Percentiles rank a stretch among this genome's conserved stretches.
Evolutionary conservation across 2,888 invertebrate species (phyloP).

Genomic region (Petrophora chlorosata): DNA sequence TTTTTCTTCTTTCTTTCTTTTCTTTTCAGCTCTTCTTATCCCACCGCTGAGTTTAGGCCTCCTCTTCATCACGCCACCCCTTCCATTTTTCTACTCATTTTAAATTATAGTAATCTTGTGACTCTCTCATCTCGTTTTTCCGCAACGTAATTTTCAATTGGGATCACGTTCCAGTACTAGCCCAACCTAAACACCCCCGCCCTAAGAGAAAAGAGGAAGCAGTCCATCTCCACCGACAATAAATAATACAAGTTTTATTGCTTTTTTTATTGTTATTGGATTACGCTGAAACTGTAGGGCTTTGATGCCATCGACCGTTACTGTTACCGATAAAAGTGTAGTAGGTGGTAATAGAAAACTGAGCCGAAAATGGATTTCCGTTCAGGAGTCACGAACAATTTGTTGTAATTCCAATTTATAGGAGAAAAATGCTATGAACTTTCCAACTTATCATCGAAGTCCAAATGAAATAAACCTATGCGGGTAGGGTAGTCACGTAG

Average conservation of each 20-base stretch:
- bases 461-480: too few relatives aligned
- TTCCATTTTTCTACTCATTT: too few relatives aligned
- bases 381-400: constrained; percentile 27
- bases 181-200: background rate
- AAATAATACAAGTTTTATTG: constrained; percentile 75
- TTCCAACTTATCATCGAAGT: too few relatives aligned
- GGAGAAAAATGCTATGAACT: background rate
- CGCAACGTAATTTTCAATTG: too few relatives aligned
- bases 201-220: constrained; percentile 15
- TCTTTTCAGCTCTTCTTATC: too few relatives aligned
- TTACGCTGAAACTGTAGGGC: constrained; percentile 56
- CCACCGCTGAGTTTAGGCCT: too few relatives aligned
- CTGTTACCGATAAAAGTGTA: constrained; percentile 57
- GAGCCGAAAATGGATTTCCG: constrained; percentile 39
- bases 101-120: too few relatives aligned
- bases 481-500: too few relatives aligned
- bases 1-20: too few relatives aligned
- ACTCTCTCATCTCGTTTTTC: too few relatives aligned
- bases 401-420: constrained; percentile 9
- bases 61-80: too few relatives aligned
- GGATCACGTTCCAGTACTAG: background rate
- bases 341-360: constrained; percentile 51
- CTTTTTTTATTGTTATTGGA: constrained; percentile 76
- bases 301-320: constrained; percentile 56
- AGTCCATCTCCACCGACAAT: constrained; percentile 52